A percentile compares a stretch with the other conserved stretches of the same genome.
These are phyloP conservation scores for Leucania comma DNA, from an alignment of 2,888 invertebrate species.

Conservation along the genomic window DNA sequence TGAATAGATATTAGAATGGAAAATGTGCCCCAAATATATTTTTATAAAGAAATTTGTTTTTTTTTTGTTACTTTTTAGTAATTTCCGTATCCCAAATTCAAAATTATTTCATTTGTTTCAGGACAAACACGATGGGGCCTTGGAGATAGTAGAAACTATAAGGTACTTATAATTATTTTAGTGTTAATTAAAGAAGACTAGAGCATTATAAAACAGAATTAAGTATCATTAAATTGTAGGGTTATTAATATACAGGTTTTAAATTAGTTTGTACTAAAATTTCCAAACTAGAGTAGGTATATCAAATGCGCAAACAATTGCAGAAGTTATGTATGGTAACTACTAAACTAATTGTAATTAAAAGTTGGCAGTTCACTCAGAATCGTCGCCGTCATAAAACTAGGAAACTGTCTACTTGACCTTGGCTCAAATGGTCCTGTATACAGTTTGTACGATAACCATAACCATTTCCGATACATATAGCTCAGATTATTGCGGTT, in stretches of 20 bases:
- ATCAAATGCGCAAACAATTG: background rate
- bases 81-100: constrained; percentile 18
- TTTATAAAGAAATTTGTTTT: background rate
- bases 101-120: constrained; percentile 85
- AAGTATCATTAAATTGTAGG: background rate
- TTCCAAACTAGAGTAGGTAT: background rate
- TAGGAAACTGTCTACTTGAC: constrained; percentile 43
- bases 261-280: background rate
- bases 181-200: constrained; percentile 10
- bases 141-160: constrained; percentile 98
- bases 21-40: background rate
- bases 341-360: constrained; percentile 11
- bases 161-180: constrained; percentile 86
- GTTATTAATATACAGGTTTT: background rate
- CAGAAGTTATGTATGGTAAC: background rate
- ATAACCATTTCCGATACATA: constrained; percentile 18
- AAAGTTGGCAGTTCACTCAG: constrained; percentile 16
- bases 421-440: constrained; percentile 36
- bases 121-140: constrained; percentile 97
- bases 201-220: constrained; percentile 8
- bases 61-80: constrained; percentile 1
- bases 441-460: constrained; percentile 12
- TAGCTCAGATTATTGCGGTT: constrained; percentile 29
- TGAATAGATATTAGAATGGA: background rate
- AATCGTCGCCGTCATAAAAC: constrained; percentile 22